Percentiles rank a stretch among this genome's conserved stretches.
Evolutionary conservation across 2,888 invertebrate species (phyloP).

Genomic region (Pristionchus arcanus): DNA sequence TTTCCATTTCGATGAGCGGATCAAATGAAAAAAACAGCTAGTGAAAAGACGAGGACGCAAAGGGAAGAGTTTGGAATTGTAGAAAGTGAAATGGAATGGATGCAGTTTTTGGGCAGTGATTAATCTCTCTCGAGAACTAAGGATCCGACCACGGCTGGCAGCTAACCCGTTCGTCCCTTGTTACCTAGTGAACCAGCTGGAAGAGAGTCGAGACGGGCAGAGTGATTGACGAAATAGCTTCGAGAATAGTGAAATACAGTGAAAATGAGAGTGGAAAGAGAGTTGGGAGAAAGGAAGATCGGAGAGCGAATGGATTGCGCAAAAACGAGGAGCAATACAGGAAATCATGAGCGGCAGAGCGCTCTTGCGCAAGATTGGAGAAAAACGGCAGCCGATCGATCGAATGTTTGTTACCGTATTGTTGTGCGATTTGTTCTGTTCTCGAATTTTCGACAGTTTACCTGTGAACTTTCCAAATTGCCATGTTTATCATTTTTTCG

Average conservation of each 20-base stretch:
- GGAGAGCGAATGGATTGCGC: conserved; percentile 28
- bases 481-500: background rate
- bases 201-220: conserved; percentile 30
- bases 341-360: conserved; percentile 13
- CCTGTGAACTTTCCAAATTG: background rate
- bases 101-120: background rate
- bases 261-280: conserved; percentile 29
- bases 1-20: conserved; percentile 8
- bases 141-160: background rate
- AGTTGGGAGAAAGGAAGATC: background rate
- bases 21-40: background rate
- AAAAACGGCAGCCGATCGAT: background rate
- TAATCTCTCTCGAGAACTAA: background rate
- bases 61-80: background rate
- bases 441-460: background rate
- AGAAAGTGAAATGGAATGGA: background rate
- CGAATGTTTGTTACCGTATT: background rate
- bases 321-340: conserved; percentile 37
- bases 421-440: background rate
- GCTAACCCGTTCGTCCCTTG: conserved; percentile 7
- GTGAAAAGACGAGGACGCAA: conserved; percentile 6
- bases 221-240: conserved; percentile 1
- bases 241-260: background rate
- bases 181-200: conserved; percentile 22
- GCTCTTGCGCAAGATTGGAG: conserved; percentile 45